phyloP scores from a whole-genome alignment of 2,888 invertebrate genomes.

The Phaedon cochleariae region DNA sequence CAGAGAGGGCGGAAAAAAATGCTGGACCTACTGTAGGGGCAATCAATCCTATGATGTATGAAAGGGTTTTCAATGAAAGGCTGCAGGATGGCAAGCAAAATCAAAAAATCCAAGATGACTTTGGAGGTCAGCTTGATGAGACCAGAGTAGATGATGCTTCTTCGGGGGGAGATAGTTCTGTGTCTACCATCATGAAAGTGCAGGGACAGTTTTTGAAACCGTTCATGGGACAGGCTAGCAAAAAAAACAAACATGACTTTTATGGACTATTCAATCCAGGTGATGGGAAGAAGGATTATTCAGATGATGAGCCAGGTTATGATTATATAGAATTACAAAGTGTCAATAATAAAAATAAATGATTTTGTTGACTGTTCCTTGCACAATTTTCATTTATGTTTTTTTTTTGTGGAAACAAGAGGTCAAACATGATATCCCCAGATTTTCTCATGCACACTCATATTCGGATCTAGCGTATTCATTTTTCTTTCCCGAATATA shows the following conservation, averaged over 20 bases:
- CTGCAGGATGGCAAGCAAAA: slow-evolving; percentile 21
- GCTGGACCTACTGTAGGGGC: slow-evolving; percentile 42
- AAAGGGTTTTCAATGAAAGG: slow-evolving; percentile 44
- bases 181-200: slow-evolving; percentile 32
- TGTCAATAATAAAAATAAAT: no score
- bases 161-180: background rate
- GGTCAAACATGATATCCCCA: no score
- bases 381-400: no score
- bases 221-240: slow-evolving; percentile 43
- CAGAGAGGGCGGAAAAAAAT: slow-evolving; percentile 20
- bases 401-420: no score
- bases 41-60: slow-evolving; percentile 47
- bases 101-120: slow-evolving; percentile 6
- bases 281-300: background rate
- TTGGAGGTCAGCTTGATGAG: background rate
- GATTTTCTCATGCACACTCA: no score
- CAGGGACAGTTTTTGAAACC: slow-evolving; percentile 39
- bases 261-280: slow-evolving; percentile 19
- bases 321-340: background rate
- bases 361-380: no score
- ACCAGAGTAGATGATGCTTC: background rate
- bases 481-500: no score
- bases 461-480: no score
- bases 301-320: background rate
- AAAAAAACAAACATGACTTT: slow-evolving; percentile 33